Base-by-base conservation (phyloP, 2,888 invertebrate species). In the Drosophila quinaria region DNA sequence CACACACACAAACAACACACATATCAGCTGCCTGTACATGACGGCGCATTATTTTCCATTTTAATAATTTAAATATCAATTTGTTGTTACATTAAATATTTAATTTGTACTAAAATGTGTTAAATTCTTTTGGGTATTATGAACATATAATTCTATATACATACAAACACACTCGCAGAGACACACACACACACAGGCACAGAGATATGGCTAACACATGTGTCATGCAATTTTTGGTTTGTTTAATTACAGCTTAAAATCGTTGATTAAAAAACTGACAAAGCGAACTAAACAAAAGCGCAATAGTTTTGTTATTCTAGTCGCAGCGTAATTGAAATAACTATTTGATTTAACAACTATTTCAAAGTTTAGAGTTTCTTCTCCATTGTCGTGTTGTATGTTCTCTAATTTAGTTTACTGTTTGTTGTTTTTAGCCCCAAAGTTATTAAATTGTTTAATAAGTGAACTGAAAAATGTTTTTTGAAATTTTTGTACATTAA, bases 101-200 rank as follows among this genome's bases (percentile, higher is more conserved):
- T 88, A 88, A 85, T 88, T 85, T 88, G 87, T 84, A 85, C 89
- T 88, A 88, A 86, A 85, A 85, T 85, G 85, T 87, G 89, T 88
- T 85, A 88, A 88, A 88, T 88, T 85, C 85, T 81, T 84, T 85
- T 67, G 85, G 89, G 85, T 80, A 84, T 84, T 84, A 84, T 69
- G 69, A 71, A 67, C 61, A 72, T 61, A 72, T 59, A 78, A 69
- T 47, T 49, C 61, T 54, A 42, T 39, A 49, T 39, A 58, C 19
- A 49, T 39, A 58, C 19, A 54, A 35, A 39, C n/a, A 59, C 15
- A 41, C 33, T 44, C 22, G 44, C 41, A 44, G 31, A 49, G 39
- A 62, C 15, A 35, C 15, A 41, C 29, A 35, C 42, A 33, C 37
- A 33, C 37, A 52, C 31, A n/a, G 2, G 41, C 19, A 51, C 9